A percentile compares a stretch with the other conserved stretches of the same genome.
These are phyloP conservation scores for Steatornis caripensis DNA, from an alignment of 2,113 vertebrate species.

Conservation along the genomic window DNA sequence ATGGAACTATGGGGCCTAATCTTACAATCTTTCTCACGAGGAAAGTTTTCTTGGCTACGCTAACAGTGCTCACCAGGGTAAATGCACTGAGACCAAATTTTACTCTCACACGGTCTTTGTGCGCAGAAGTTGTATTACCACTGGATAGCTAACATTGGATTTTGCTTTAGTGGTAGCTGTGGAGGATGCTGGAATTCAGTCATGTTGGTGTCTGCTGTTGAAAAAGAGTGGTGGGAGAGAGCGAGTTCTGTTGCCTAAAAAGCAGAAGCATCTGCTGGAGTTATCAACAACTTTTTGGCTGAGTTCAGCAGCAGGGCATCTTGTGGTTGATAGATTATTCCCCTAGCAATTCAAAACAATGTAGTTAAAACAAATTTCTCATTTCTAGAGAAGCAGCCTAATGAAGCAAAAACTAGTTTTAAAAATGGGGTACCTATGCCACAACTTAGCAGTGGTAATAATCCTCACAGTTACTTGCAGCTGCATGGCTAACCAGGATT, in stretches of 20 bases:
- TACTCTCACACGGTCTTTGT: background rate
- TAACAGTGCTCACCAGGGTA: background rate
- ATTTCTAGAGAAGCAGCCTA: conserved; percentile 55
- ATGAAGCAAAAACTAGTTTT: conserved; percentile 60
- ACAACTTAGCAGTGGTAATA: background rate
- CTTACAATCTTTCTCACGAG: background rate
- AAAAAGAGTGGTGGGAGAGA: background rate
- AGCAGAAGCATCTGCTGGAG: conserved; percentile 69
- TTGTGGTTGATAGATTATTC: conserved; percentile 63
- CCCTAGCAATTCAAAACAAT: conserved; percentile 66
- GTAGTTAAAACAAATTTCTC: conserved; percentile 66
- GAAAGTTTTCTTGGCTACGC: background rate
- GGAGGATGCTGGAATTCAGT: conserved; percentile 34
- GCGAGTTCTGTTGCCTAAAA: conserved; percentile 54
- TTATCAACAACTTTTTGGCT: conserved; percentile 71
- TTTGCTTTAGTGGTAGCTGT: background rate
- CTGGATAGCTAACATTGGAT: background rate
- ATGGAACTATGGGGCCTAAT: background rate
- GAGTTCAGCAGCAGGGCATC: conserved; percentile 68
- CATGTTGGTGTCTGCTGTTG: conserved; percentile 34
- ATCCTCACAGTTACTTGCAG: background rate
- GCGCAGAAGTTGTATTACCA: background rate
- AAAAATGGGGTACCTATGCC: conserved; percentile 27
- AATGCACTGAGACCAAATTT: background rate
- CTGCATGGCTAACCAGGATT: background rate